These are phyloP conservation scores for Heliothis peltigera DNA, from an alignment of 2,888 invertebrate species.

Conservation along the genomic window DNA sequence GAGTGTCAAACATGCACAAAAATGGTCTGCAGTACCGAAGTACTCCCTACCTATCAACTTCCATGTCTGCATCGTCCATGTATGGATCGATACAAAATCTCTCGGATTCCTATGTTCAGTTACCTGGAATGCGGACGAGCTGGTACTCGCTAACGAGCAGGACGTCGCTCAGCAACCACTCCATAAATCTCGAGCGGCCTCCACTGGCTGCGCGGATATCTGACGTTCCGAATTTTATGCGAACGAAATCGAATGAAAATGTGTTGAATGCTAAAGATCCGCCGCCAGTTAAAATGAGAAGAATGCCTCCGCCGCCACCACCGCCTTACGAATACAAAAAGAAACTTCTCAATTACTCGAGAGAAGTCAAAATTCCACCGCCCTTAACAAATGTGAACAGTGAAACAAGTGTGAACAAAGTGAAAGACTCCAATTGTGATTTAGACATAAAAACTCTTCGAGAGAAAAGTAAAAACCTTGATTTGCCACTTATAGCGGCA, in stretches of 20 bases:
- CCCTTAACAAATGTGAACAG: constrained; percentile 68
- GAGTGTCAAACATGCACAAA: constrained; percentile 91
- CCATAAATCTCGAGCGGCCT: constrained; percentile 92
- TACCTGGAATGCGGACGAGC: constrained; percentile 90
- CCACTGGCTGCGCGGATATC: constrained; percentile 90
- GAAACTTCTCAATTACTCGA: constrained; percentile 89
- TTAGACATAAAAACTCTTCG: constrained; percentile 95
- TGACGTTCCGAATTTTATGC: constrained; percentile 89
- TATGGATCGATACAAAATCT: constrained; percentile 95
- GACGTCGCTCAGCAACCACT: constrained; percentile 91
- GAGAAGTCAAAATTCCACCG: constrained; percentile 74
- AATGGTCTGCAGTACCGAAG: constrained; percentile 94
- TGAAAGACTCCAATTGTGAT: constrained; percentile 86
- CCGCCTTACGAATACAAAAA: constrained; percentile 88
- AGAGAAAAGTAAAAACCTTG: constrained; percentile 96
- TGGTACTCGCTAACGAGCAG: constrained; percentile 91
- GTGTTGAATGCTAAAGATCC: constrained; percentile 91
- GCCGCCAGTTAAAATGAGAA: constrained; percentile 86
- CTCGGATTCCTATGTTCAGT: constrained; percentile 93
- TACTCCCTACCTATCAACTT: constrained; percentile 93
- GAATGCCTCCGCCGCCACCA: constrained; percentile 89
- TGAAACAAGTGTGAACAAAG: constrained; percentile 78
- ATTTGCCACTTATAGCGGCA: constrained; percentile 97
- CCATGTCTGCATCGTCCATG: constrained; percentile 91
- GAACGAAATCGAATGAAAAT: constrained; percentile 95